These are phyloP conservation scores for Lacerta viridis DNA, from an alignment of 2,797 vertebrate genomes.

Conservation along the genomic window DNA sequence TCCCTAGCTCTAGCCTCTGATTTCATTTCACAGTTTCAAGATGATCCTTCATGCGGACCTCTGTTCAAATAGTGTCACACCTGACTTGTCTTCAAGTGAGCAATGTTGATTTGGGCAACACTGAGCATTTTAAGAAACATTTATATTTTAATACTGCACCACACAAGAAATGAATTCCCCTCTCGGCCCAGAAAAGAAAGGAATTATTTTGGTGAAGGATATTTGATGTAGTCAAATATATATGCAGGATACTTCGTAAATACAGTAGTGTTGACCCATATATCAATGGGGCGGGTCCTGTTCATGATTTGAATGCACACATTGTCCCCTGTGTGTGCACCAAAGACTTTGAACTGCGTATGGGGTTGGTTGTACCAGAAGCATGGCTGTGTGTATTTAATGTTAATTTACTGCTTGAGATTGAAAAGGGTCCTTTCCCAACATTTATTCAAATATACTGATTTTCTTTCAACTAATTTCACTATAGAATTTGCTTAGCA, in stretches of 20 bases:
- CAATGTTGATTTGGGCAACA: neutral
- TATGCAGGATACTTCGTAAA: neutral
- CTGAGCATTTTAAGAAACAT: neutral
- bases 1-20: neutral
- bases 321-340: neutral
- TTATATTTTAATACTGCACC: neutral
- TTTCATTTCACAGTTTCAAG: neutral
- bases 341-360: neutral
- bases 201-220: neutral
- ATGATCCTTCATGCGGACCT: neutral
- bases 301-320: neutral
- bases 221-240: neutral
- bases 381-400: neutral
- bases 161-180: neutral
- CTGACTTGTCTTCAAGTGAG: neutral
- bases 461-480: neutral
- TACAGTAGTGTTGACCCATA: neutral
- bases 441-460: constrained; percentile 3
- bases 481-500: neutral
- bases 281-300: neutral
- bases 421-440: neutral
- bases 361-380: neutral
- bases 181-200: neutral
- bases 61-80: neutral
- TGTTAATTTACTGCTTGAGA: neutral